phyloP scores from a whole-genome alignment of 2,797 vertebrate genomes.

The Anolis apletophallus region DNA sequence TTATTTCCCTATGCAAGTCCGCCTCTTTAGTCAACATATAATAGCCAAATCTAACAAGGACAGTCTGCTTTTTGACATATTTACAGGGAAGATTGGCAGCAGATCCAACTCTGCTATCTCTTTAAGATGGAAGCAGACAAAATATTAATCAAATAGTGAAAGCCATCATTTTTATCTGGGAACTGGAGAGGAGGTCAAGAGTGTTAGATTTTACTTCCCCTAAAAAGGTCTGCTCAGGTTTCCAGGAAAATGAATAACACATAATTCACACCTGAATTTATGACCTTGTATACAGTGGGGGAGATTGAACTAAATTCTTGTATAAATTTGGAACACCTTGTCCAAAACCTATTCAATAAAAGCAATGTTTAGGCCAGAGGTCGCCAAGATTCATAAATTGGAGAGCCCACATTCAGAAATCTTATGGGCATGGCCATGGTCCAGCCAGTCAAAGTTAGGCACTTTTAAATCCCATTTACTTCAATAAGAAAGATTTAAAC shows the following conservation, averaged over 20 bases:
- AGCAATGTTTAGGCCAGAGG: neutral
- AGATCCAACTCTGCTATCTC: neutral
- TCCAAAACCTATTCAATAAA: neutral
- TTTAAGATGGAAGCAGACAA: neutral
- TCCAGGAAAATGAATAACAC: slow-evolving; percentile 4
- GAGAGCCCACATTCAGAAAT: neutral
- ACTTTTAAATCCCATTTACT: neutral
- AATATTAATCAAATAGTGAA: neutral
- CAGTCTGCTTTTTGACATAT: slow-evolving; percentile 42
- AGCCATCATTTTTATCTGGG: slow-evolving; percentile 33
- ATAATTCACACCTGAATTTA: neutral
- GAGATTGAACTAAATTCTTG: slow-evolving; percentile 13
- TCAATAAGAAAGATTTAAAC: neutral
- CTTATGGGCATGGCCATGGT: neutral
- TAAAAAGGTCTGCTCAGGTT: neutral
- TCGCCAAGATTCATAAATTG: neutral
- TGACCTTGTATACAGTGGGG: neutral
- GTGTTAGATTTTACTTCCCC: neutral
- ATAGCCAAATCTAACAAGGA: slow-evolving; percentile 65
- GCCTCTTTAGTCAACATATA: slow-evolving; percentile 65
- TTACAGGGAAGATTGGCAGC: slow-evolving; percentile 54
- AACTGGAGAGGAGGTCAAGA: neutral
- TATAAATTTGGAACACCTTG: slow-evolving; percentile 6
- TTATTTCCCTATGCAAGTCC: slow-evolving; percentile 65
- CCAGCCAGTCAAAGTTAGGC: neutral